Percentiles rank a stretch among this genome's conserved stretches.
These are phyloP conservation scores for Epistrophella euchroma DNA, from an alignment of 2,888 invertebrate genomes.

Conservation along the genomic window DNA sequence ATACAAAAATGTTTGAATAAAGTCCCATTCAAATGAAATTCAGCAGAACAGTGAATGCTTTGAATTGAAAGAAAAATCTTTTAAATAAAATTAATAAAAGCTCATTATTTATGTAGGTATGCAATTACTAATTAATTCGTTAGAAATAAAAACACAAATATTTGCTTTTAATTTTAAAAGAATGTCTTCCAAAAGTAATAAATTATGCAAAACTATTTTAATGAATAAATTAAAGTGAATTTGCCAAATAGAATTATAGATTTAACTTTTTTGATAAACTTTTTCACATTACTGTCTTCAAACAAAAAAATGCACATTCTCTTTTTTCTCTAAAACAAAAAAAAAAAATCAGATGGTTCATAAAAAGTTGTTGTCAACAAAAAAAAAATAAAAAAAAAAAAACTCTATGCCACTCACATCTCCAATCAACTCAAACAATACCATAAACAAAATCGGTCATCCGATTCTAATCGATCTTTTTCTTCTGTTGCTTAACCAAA, in stretches of 20 bases:
- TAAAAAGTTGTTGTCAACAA: background rate
- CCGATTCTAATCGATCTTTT: conserved; percentile 57
- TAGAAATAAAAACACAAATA: too few species aligned
- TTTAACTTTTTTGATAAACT: background rate
- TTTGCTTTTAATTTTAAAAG: too few species aligned
- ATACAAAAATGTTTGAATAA: too few species aligned
- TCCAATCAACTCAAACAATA: conserved; percentile 21
- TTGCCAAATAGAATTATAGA: background rate
- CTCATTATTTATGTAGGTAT: too few species aligned
- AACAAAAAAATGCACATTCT: background rate
- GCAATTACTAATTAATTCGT: too few species aligned
- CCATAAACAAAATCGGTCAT: conserved; percentile 50
- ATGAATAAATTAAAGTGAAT: background rate
- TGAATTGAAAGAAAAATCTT: too few species aligned
- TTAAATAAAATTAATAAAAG: too few species aligned
- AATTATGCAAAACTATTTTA: too few species aligned
- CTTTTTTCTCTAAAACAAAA: background rate
- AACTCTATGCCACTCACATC: conserved; percentile 19
- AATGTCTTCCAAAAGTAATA: too few species aligned
- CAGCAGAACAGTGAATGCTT: too few species aligned
- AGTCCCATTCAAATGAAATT: too few species aligned
- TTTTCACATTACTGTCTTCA: background rate
- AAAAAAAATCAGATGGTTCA: background rate
- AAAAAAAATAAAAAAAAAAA: background rate
- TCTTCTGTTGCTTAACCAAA: conserved; percentile 12